Evolutionary conservation across 1,140 invertebrate species (phyloP), one percentile per base, ranked within the genome.

Genomic region (Drosophila rhopaloa): DNA sequence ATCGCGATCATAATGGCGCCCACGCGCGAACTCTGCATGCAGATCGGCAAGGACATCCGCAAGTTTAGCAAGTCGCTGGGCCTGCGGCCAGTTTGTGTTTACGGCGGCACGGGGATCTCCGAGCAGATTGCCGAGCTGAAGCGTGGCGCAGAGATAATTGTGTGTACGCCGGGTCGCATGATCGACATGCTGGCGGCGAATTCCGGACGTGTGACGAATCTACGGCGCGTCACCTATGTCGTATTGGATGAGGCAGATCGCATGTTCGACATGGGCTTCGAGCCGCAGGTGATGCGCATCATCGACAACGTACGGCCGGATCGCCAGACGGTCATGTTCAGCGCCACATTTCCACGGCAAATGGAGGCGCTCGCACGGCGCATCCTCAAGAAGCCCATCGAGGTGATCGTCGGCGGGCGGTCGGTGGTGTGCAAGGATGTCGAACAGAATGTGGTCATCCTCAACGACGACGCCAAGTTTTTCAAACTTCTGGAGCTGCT

Each of bases 181-280:
- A 99, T 99, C 85, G 99, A 99, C 92, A 99, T 99, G 98, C 93
- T 99, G 55, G 98, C 98, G 0, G 99, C 98, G 5, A 99, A 99
- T 92, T 98, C 96, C 61, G 99, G 98, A 0, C 95, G 98, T 71
- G 99, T 99, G 0, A 99, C 99, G 0, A 99, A 99, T 94, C 93
- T 99, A 40, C 94, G 97, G 27, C 93, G 99, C 38, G 98, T 98
- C 32, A 99, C 98, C 0, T 99, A 99, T 92, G 95, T 99, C 37
- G 99, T 99, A 0, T 93, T 99, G 2, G 99, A 99, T 93, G 99
- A 99, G 93, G 99, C 99, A 2, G 99, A 99, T 93, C 94, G 99
- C 38, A 99, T 99, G 99, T 99, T 99, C 91, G 99, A 99, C 91
- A 99, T 99, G 98, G 99, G 99, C 14, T 99, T 99, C 93, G 99